Evolutionary conservation across 2,888 invertebrate genomes (phyloP), one percentile per base, ranked within the genome.

Genomic region (Aphidoletes aphidimyza): DNA sequence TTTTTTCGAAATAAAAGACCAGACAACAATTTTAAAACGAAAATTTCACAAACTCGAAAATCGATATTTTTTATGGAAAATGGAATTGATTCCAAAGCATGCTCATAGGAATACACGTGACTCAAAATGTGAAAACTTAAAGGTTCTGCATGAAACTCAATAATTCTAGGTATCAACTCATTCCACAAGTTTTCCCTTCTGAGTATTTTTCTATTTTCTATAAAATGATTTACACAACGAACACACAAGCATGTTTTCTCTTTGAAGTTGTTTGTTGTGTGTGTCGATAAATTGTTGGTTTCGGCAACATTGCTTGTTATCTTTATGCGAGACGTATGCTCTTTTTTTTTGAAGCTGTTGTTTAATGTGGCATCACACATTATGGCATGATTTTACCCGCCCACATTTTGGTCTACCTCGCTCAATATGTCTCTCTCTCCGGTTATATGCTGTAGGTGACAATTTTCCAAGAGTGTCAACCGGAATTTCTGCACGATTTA

Each of bases 401-500:
- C 11, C 30, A n/a, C n/a, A 9, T 14, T 34, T 19, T 47, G 26
- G 2, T 22, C 1, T 30, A 8, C 11, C 39, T 39, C 11, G 30
- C 26, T 59, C 30, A 5, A 59, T 81, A 3, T 37, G 0, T 36
- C 0, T 81, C 36, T 78, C 78, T 78, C 30, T 59, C 26, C 19
- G n/a, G 22, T 59, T 59, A 26, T 5, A 9, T 59, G 59, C 30
- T 59, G 37, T 37, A 81, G 81, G 81, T 81, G n/a, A 81, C 81
- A 81, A 81, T 81, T 81, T 81, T 81, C 11, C 96, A 98, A 93
- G 98, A 98, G 91, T 98, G 98, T 90, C 97, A 98, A 89, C 98
- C 98, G 0, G 98, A 98, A 90, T 98, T 98, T 90, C 93, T 98
- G 5, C 97, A 98, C 89, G 98, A 98, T 90, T 92, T 98, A 87